Evolutionary conservation across 2,797 vertebrate species (phyloP).

Genomic region (Emys orbicularis): DNA sequence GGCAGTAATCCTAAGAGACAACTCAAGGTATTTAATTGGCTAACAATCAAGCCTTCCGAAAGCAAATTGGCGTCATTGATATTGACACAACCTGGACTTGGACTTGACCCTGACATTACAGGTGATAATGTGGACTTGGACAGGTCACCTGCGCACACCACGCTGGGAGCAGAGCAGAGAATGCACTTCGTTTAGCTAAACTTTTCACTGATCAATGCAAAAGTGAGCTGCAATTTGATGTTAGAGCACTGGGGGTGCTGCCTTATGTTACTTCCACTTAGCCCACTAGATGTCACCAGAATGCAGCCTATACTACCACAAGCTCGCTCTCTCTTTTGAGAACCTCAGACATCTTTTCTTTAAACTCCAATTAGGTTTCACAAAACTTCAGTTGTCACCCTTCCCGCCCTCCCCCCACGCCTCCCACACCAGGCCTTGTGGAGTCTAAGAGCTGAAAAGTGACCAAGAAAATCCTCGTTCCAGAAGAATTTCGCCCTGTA

Average conservation of each 20-base stretch:
- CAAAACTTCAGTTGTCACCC: neutral
- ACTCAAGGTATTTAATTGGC: conserved; percentile 20
- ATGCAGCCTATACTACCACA: neutral
- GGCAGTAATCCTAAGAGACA: neutral
- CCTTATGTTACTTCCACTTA: fast-evolving
- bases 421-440: too few relatives aligned
- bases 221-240: neutral
- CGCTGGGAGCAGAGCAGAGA: neutral
- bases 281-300: neutral
- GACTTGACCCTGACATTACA: conserved; percentile 39
- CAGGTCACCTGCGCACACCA: neutral
- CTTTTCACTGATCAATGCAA: neutral
- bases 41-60: conserved; percentile 45
- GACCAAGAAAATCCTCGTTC: neutral
- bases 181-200: neutral
- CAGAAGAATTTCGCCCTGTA: neutral
- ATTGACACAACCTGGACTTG: conserved; percentile 25
- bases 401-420: too few relatives aligned
- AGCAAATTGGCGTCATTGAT: conserved; percentile 46
- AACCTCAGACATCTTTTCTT: neutral
- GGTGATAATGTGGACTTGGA: neutral
- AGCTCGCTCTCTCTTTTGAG: neutral
- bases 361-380: neutral
- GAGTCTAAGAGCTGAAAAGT: neutral
- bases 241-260: neutral